Evolutionary conservation across 1,140 invertebrate genomes (phyloP), one percentile per base, ranked within the genome.

Genomic region (Rhyacophila brunnea): DNA sequence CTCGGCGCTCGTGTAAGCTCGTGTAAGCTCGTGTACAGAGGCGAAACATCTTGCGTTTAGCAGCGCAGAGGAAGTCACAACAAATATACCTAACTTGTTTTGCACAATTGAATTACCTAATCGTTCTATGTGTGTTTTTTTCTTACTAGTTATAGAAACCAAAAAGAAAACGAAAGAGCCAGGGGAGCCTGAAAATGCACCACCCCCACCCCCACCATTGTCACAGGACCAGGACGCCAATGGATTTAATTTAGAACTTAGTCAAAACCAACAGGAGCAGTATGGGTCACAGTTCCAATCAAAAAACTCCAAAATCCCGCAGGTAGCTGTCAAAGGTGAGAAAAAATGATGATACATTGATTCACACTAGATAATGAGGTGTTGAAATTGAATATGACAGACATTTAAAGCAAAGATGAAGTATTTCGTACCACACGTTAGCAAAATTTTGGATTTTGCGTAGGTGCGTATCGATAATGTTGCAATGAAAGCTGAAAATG

Each of bases 181-280:
- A 2, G 19, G 38, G 4, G 28, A 32, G 40, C 51, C 51, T 5
- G 23, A 28, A 28, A 28, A 28, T 28, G 23, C 23, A 28, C 23
- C 23, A 4, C 51, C 51, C 71, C 68, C 73, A 66, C 48, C 68
- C 56, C 14, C 72, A 69, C 71, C 38, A 19, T 32, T 58, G 11
- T 32, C 32, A 32, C 60, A 74, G 66, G 72, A 73, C 43, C 46
- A 73, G 64, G 70, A 71, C 18, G 72, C 76, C 68, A 74, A 79
- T 66, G 81, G 80, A 57, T 91, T 92, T 74, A 83, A 86, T 44
- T 83, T 91, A 77, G 87, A 85, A 74, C 76, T 92, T 47, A 85
- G 82, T 64, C 83, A 81, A 68, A 82, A 83, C 66, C 88, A 89
- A 69, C 87, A 87, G 38, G 74, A 86, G 55, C 87, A 88, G 36